Percentiles rank a stretch among this genome's conserved stretches.
phyloP scores from a whole-genome alignment of 2,888 invertebrate species.

The Oscheius myriophilus region DNA sequence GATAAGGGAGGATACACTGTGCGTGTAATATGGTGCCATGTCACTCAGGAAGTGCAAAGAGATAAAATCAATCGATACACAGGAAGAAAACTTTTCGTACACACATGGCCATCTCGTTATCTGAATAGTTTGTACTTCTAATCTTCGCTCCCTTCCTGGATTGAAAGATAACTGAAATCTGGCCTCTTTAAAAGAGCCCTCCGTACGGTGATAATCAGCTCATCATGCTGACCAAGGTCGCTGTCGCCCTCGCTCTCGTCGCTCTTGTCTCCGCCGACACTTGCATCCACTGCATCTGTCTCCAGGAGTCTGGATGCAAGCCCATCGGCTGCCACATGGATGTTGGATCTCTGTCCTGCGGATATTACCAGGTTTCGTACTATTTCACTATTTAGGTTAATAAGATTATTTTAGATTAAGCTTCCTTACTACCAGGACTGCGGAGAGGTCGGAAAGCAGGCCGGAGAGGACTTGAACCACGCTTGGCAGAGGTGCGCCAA shows the following conservation, averaged over 20 bases:
- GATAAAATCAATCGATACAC: too few species aligned
- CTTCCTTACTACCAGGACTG: conserved; percentile 43
- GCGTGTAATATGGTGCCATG: too few species aligned
- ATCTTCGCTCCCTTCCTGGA: too few species aligned
- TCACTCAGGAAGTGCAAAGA: too few species aligned
- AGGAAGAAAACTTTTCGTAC: too few species aligned
- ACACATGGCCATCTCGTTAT: too few species aligned
- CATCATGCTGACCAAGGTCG: not conserved
- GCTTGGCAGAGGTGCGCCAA: conserved; percentile 32
- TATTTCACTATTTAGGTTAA: too few species aligned
- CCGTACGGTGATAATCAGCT: too few species aligned
- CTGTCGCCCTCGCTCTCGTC: conserved; percentile 3
- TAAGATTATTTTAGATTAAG: conserved; percentile 27
- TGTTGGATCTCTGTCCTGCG: conserved; percentile 64
- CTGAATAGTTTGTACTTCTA: too few species aligned
- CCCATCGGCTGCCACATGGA: conserved; percentile 63
- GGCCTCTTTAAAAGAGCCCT: too few species aligned
- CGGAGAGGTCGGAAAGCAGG: conserved; percentile 17
- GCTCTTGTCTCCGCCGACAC: conserved; percentile 29
- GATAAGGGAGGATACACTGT: too few species aligned
- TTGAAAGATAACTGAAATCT: too few species aligned
- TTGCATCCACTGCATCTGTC: conserved; percentile 59
- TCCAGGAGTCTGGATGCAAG: conserved; percentile 60
- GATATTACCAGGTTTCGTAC: conserved; percentile 52
- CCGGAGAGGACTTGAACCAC: conserved; percentile 21